Conservation (phyloP, 1,140 invertebrate genomes). For the Hyphantria cunea region DNA sequence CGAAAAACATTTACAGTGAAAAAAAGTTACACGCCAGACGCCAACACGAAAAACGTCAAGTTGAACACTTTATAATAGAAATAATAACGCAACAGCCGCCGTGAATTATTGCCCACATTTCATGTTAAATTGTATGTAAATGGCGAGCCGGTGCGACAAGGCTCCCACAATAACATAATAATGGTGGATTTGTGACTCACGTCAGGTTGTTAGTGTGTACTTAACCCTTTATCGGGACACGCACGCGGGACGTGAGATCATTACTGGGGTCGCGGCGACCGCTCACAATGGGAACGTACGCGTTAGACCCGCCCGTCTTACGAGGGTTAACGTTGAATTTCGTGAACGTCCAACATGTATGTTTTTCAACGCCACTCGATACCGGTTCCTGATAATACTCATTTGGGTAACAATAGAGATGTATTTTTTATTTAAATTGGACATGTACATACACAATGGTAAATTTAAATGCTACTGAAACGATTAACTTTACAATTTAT, state of each 20-base stretch:
- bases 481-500: conserved; percentile 39
- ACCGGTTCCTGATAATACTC: conserved; percentile 47
- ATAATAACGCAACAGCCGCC: conserved; percentile 71
- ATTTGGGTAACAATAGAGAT: conserved; percentile 44
- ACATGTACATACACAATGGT: conserved; percentile 23
- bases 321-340: conserved; percentile 52
- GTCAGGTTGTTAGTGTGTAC: conserved; percentile 78
- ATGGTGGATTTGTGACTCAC: conserved; percentile 80
- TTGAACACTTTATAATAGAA: conserved; percentile 77
- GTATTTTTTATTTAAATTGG: conserved; percentile 36
- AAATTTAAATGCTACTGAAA: conserved; percentile 40
- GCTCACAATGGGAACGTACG: conserved; percentile 52
- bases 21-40: conserved; percentile 56
- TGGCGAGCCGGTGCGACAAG: conserved; percentile 65
- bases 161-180: conserved; percentile 81
- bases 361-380: conserved; percentile 52
- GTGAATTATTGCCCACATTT: conserved; percentile 79
- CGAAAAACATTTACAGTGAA: conserved; percentile 36
- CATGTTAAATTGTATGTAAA: conserved; percentile 81
- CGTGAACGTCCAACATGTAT: conserved; percentile 63
- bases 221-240: conserved; percentile 80
- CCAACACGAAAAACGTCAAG: conserved; percentile 62
- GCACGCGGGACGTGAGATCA: conserved; percentile 76
- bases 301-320: conserved; percentile 48
- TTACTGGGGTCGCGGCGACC: conserved; percentile 61